Evolutionary conservation across 2,797 vertebrate genomes (phyloP), one percentile per base, ranked within the genome.

Genomic region (Botia kubotai): DNA sequence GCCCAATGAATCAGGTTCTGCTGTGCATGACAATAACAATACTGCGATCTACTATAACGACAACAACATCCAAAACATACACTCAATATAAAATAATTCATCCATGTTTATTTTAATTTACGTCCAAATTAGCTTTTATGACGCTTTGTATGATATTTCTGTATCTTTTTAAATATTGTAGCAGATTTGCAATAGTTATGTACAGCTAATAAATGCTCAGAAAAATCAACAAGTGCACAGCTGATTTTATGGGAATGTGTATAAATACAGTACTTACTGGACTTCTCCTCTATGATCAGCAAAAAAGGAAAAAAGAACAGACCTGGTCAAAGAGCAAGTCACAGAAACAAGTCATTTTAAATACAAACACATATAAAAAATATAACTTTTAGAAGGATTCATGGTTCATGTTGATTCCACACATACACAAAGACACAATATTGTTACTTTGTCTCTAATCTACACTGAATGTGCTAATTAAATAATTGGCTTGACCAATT

Each of bases 281-380:
- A 90, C 97, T 99, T 92, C 97, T 96, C 94, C 96, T 98, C 98
- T 99, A 97, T 88, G 95, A 94, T 93, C 95, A 95, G 97, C 95
- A 94, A 94, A 96, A 96, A 96, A 93, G 94, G 95, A 95, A 98
- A 95, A 97, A 95, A 98, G 95, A 98, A 97, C 89, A 98, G 93
- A 97, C 94, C 96, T 96, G 94, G 94, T 99, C 96, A 98, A 95
- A 97, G 92, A 97, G 95, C 70, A 94, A 96, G 95, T 83, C 87
- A 96, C 91, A 95, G 88, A 93, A 96, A 26, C 23, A 93, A 97
- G 96, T 95, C n/a, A 50, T 43, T 65, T 72, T 80, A 94, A 92
- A 87, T 89, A 90, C 87, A 76, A 63, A 86, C 90, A 88, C 86
- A 62, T 26, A 62, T 39, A 2, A 1, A 62, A 77, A 88, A 86